Conservation (phyloP, 2,888 invertebrate genomes). For the Scaptomyza parva region DNA sequence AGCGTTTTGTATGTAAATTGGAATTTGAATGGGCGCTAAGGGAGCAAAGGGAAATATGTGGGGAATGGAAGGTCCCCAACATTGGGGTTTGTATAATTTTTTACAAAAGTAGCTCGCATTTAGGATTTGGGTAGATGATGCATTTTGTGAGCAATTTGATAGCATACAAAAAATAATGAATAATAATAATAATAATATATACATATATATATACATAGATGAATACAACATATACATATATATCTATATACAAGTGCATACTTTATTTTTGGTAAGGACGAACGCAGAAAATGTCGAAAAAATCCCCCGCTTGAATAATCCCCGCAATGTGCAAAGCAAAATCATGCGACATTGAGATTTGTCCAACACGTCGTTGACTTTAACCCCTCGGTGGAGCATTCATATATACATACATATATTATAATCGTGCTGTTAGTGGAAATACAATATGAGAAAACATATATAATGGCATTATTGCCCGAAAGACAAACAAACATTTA, state of each 20-base stretch:
- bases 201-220: constrained; percentile 52
- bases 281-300: constrained; percentile 4
- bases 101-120: constrained; percentile 27
- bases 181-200: constrained; percentile 52
- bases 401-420: constrained; percentile 10
- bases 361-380: constrained; percentile 68
- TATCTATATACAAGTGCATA: constrained; percentile 63
- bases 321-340: constrained; percentile 54
- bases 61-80: too few species aligned
- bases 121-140: constrained; percentile 20
- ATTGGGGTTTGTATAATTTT: constrained; percentile 53
- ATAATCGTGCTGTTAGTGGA: constrained; percentile 47
- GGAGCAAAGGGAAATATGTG: too few species aligned
- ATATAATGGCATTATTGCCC: constrained; percentile 25
- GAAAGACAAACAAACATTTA: constrained; percentile 26
- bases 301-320: constrained; percentile 11
- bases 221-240: constrained; percentile 56
- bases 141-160: constrained; percentile 50
- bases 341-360: constrained; percentile 79
- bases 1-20: constrained; percentile 72
- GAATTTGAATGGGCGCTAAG: constrained; percentile 26
- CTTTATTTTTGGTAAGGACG: constrained; percentile 58
- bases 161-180: constrained; percentile 50
- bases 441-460: constrained; percentile 29
- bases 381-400: constrained; percentile 20